Base-by-base conservation (phyloP, 2,113 vertebrate species). In the Paramisgurnus dabryanus region DNA sequence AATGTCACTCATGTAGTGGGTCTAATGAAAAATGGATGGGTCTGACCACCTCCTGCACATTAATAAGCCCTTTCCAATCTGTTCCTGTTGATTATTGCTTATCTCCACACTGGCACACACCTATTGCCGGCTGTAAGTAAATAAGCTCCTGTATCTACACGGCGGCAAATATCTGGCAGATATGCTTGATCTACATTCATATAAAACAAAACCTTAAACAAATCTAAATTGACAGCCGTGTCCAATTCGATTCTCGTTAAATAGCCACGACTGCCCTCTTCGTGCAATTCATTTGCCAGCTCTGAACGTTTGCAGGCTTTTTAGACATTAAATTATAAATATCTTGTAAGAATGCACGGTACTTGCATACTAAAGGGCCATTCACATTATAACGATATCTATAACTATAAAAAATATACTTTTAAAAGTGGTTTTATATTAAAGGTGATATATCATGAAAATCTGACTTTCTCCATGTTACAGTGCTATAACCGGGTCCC, bases 21-120 rank as follows among this genome's bases (percentile, higher is more conserved):
- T 80, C 90, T 91, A 91, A 91, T 92, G 86, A 90, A 93, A 93
- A 91, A 90, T 91, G 89, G 90, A 92, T 92, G 88, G 88, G 85
- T 82, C 84, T 75, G 86, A 89, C 89, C 89, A 89, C 90, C 87
- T 88, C 82, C 82, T 17, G 85, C 88, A 87, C 89, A 90, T 91
- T 90, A 92, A 90, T 89, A 85, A 88, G 88, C 89, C 85, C 84
- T 79, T 72, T 76, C 87, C 85, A 88, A 90, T 92, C 70, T 90
- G 88, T 89, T 85, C 87, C 83, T 76, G 82, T 76, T 85, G 90
- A 91, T 89, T 89, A 87, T 77, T 88, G 76, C 90, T 93, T 93
- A 93, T 93, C 93, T 79, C 80, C 76, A 89, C 91, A 89, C 88
- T 88, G 77, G 79, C 84, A 85, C 80, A 69, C 80, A 80, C 67